Evolutionary conservation across 2,888 invertebrate species (phyloP).

Genomic region (Marronus borbonicus): DNA sequence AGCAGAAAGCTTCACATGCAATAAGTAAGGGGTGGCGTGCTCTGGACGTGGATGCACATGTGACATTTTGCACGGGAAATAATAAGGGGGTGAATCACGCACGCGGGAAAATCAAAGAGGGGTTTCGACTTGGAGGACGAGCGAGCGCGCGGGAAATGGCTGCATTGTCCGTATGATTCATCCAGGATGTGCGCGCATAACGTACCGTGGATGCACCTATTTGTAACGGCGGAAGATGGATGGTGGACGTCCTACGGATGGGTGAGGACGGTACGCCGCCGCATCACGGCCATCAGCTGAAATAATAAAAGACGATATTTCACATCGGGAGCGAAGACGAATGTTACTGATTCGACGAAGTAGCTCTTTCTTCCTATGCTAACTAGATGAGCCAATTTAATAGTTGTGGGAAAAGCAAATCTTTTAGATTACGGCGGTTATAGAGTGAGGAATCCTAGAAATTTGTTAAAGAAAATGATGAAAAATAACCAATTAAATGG

Average conservation of each 20-base stretch:
- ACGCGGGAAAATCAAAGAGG: slow-evolving; percentile 25
- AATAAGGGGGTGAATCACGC: slow-evolving; percentile 28
- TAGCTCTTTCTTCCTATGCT: slow-evolving; percentile 6
- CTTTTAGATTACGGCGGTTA: background rate
- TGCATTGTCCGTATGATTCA: slow-evolving; percentile 68
- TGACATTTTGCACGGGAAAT: slow-evolving; percentile 57
- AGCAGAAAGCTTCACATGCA: background rate
- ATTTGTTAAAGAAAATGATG: too few species aligned
- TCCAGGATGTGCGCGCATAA: slow-evolving; percentile 67
- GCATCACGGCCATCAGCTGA: slow-evolving; percentile 50
- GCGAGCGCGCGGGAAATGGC: slow-evolving; percentile 62
- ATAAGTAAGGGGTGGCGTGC: slow-evolving; percentile 4
- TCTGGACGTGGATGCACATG: slow-evolving; percentile 52
- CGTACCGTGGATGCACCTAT: slow-evolving; percentile 67
- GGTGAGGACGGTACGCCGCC: slow-evolving; percentile 53
- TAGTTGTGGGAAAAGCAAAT: background rate
- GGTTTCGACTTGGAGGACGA: slow-evolving; percentile 48
- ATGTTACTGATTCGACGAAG: slow-evolving; percentile 1
- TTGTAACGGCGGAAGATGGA: slow-evolving; percentile 59
- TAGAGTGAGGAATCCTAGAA: too few species aligned
- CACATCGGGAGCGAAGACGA: slow-evolving; percentile 36
- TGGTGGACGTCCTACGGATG: slow-evolving; percentile 58
- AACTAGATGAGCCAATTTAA: slow-evolving; percentile 9
- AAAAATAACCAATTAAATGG: too few species aligned
- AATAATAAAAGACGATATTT: slow-evolving; percentile 46